A percentile compares a stretch with the other conserved stretches of the same genome.
phyloP scores from a whole-genome alignment of 2,113 vertebrate genomes.

The Brachypodius melanocephalos region DNA sequence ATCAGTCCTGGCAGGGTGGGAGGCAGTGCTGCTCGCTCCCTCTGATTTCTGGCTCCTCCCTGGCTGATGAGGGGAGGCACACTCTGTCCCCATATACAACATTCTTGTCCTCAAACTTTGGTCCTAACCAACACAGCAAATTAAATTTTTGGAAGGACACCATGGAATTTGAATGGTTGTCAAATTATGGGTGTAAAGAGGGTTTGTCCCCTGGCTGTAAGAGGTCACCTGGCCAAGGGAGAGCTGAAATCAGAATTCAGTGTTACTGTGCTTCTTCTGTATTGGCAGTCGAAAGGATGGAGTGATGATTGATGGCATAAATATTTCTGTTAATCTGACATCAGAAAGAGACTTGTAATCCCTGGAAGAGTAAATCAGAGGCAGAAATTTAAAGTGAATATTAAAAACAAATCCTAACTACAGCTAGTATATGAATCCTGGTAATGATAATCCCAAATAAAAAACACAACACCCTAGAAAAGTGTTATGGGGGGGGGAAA shows the following conservation, averaged over 20 bases:
- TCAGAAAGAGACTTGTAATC: neutral
- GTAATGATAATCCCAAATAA: neutral
- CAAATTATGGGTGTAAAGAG: neutral
- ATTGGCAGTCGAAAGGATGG: neutral
- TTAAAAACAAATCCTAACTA: neutral
- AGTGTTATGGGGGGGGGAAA: neutral
- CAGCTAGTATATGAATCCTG: neutral
- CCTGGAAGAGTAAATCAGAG: neutral
- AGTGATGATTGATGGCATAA: neutral
- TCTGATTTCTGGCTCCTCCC: neutral
- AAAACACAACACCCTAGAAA: neutral
- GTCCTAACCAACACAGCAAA: neutral
- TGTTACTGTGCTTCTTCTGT: neutral
- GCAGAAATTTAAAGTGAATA: neutral
- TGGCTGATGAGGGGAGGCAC: neutral
- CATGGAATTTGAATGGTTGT: neutral
- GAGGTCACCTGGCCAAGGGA: neutral
- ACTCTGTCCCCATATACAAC: neutral
- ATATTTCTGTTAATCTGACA: neutral
- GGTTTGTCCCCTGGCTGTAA: neutral
- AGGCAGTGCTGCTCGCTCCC: neutral
- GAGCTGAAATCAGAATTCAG: neutral
- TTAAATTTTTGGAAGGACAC: neutral
- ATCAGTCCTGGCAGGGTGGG: neutral
- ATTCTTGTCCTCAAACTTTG: neutral